These are phyloP conservation scores for Drosophila anomelani DNA, from an alignment of 2,888 invertebrate genomes.

Conservation along the genomic window DNA sequence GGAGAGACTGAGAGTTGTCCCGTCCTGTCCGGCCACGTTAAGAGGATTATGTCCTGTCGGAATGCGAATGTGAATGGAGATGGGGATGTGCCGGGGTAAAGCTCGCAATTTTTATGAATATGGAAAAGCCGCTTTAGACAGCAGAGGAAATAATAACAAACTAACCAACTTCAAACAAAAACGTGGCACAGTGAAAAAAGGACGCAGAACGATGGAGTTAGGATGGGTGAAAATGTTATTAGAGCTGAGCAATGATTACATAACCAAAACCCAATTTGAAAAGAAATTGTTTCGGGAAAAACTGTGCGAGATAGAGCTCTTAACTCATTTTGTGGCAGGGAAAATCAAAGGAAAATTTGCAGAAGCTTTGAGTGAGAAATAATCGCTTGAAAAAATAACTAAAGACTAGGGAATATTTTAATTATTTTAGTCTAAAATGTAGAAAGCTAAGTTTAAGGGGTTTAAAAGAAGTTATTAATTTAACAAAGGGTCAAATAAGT, in stretches of 20 bases:
- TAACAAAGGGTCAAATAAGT: not conserved
- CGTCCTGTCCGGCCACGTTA: slow-evolving; percentile 47
- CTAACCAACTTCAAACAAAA: slow-evolving; percentile 76
- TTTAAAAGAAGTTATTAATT: not conserved
- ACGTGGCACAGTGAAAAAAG: slow-evolving; percentile 16
- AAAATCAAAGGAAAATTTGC: not conserved
- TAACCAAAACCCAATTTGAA: slow-evolving; percentile 34
- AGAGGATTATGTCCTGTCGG: slow-evolving; percentile 67
- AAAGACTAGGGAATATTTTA: not conserved
- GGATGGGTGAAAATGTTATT: slow-evolving; percentile 55
- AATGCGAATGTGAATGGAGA: slow-evolving; percentile 45
- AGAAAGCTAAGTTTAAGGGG: too few species aligned
- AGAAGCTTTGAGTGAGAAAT: too few species aligned
- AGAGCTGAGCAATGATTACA: slow-evolving; percentile 72
- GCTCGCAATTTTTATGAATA: slow-evolving; percentile 78
- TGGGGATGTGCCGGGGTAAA: slow-evolving; percentile 38
- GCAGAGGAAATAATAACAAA: slow-evolving; percentile 57
- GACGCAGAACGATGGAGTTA: slow-evolving; percentile 14
- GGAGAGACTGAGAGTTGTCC: slow-evolving; percentile 45
- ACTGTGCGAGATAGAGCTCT: slow-evolving; percentile 18
- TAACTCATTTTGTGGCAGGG: slow-evolving; percentile 10
- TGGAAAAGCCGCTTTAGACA: slow-evolving; percentile 73
- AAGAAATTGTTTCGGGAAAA: slow-evolving; percentile 12
- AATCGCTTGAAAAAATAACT: not conserved
- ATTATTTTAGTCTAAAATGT: not conserved